These are phyloP conservation scores for Prunella fulvescens DNA, from an alignment of 2,113 vertebrate genomes.

Conservation along the genomic window DNA sequence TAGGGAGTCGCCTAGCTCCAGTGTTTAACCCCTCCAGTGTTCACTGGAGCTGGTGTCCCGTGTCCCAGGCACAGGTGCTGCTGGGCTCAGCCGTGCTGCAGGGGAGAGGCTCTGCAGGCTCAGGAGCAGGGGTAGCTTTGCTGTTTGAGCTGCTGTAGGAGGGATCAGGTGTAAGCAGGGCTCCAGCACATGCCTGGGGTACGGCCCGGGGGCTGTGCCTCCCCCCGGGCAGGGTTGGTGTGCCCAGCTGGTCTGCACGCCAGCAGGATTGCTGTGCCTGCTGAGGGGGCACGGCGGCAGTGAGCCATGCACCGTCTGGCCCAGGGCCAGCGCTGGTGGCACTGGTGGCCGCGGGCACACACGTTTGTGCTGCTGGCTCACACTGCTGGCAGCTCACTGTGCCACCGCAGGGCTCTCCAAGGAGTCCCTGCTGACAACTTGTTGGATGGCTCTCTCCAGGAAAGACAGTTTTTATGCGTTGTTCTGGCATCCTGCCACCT, in stretches of 20 bases:
- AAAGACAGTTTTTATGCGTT: not conserved
- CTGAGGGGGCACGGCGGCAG: not conserved
- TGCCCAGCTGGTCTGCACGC: not conserved
- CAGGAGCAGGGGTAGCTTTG: not conserved
- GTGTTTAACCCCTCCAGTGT: not conserved
- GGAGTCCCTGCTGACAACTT: not conserved
- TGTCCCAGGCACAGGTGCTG: not conserved
- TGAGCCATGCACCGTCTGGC: rapidly evolving
- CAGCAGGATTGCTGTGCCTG: not conserved
- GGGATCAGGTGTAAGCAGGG: no score
- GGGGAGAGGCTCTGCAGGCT: not conserved
- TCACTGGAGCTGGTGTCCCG: rapidly evolving
- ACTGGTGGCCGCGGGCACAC: rapidly evolving
- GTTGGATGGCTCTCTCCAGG: not conserved
- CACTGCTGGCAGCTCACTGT: rapidly evolving
- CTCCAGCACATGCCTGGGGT: rapidly evolving
- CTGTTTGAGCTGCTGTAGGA: not conserved
- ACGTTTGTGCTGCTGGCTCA: not conserved
- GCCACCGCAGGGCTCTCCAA: not conserved
- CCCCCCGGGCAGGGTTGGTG: no score
- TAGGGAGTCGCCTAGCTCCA: no score
- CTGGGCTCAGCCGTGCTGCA: rapidly evolving
- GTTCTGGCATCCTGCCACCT: constrained; percentile 14
- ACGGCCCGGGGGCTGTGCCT: not conserved
- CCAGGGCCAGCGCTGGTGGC: not conserved